phyloP scores from a whole-genome alignment of 2,797 vertebrate species.

The Gymnothorax javanicus region DNA sequence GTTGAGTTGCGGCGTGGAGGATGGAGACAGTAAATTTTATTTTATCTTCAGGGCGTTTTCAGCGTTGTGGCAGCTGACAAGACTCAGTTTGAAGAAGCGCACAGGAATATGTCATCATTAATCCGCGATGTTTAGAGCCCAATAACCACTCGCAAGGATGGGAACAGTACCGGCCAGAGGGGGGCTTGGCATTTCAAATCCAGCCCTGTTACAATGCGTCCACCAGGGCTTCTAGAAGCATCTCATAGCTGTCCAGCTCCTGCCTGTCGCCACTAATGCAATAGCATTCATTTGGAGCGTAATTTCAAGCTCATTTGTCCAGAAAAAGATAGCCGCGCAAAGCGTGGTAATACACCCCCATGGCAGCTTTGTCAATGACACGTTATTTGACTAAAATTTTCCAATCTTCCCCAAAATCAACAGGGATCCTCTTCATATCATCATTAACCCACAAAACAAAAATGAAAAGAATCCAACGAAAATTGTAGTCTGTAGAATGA shows the following conservation, averaged over 20 bases:
- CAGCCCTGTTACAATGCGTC: not conserved
- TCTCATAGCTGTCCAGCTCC: too few species aligned
- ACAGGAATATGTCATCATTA: not conserved
- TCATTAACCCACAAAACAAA: too few species aligned
- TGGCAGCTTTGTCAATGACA: too few species aligned
- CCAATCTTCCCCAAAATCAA: too few species aligned
- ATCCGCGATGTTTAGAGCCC: not conserved
- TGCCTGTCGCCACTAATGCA: not conserved
- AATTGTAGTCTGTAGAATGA: too few species aligned
- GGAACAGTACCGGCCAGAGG: not conserved
- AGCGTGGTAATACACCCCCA: too few species aligned
- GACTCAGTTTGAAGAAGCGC: not conserved
- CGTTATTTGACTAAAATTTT: too few species aligned
- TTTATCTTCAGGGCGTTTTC: slow-evolving; percentile 12
- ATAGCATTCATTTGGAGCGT: not conserved
- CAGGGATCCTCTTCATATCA: too few species aligned
- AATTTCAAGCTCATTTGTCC: not conserved
- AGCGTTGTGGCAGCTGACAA: not conserved
- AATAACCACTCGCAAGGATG: not conserved
- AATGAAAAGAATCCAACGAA: too few species aligned
- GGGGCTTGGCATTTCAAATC: not conserved
- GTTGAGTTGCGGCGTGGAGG: slow-evolving; percentile 39
- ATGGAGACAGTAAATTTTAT: slow-evolving; percentile 44
- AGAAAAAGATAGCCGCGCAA: too few species aligned
- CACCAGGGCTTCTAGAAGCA: not conserved